A percentile compares a stretch with the other conserved stretches of the same genome.
These are phyloP conservation scores for Papilio gigon DNA, from an alignment of 2,888 invertebrate genomes.

Conservation along the genomic window DNA sequence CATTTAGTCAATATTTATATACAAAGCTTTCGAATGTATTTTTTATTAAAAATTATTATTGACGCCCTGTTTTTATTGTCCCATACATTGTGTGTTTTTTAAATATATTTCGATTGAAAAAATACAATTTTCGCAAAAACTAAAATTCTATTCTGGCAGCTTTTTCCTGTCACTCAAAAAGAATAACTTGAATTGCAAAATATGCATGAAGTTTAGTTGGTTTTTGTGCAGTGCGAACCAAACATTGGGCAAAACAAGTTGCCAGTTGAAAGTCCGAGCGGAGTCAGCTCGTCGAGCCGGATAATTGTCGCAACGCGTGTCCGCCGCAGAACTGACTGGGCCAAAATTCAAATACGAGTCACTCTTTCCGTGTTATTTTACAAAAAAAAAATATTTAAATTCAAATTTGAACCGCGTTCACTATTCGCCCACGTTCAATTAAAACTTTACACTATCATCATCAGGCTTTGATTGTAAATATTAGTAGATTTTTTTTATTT, in stretches of 20 bases:
- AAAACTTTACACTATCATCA: not conserved
- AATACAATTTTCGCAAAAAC: not conserved
- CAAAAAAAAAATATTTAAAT: conserved; percentile 14
- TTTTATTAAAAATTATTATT: too few species aligned
- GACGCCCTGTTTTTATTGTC: too few species aligned
- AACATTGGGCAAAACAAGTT: conserved; percentile 3
- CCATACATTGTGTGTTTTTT: not conserved
- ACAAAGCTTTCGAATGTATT: too few species aligned
- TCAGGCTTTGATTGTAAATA: too few species aligned
- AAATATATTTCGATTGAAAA: not conserved
- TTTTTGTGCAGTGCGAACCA: not conserved
- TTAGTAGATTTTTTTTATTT: too few species aligned
- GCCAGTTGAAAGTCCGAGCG: not conserved
- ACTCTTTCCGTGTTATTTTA: conserved; percentile 11
- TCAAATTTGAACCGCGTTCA: not conserved
- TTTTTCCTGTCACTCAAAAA: not conserved
- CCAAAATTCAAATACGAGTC: conserved; percentile 20
- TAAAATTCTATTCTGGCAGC: not conserved
- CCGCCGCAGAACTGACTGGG: conserved; percentile 24
- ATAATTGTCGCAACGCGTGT: conserved; percentile 35
- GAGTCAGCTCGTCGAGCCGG: conserved; percentile 24
- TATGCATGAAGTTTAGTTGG: not conserved
- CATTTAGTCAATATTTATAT: too few species aligned
- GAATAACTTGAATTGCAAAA: not conserved
- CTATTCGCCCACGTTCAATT: not conserved